Base-by-base conservation (phyloP, 2,888 invertebrate species). In the Odontocerum albicorne region DNA sequence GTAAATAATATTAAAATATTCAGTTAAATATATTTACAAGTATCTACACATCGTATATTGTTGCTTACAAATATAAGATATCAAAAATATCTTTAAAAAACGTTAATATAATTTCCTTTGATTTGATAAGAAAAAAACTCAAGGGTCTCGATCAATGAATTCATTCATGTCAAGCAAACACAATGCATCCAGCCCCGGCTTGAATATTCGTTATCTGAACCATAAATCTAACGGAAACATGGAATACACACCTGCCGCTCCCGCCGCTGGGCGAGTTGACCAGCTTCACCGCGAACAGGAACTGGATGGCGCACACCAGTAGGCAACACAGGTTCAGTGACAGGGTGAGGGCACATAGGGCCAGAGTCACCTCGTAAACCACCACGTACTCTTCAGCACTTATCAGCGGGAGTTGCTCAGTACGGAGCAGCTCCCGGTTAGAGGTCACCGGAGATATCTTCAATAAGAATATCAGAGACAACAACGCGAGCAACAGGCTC, bases 261-360 rank as follows among this genome's bases (percentile, higher is more conserved):
- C 88, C 89, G 54, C 90, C 90, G 67, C 90, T 87, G 42, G 89
- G 88, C 47, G 91, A 88, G 69, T 92, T 88, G 67, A 92, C 87
- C 72, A 96, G 82, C 77, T 94, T 94, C 63, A 95, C 91, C 42
- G 94, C 92, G 71, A 95, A 94, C 68, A 94, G 83, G 77, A 93
- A 94, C 80, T 96, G 95, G 68, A 94, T 91, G 65, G 93, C 90
- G 81, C 95, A 95, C 66, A 95, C 92, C 65, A 95, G 83, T 58
- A 95, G 81, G 71, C 95, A 95, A 79, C 92, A 93, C 60, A 95
- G 81, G 75, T 95, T 91, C 63, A 95, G 75, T 21, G 92, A 91
- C 47, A 95, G 78, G 60, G 94, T 92, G 67, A 95, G 81, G 56
- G 93, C 92, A 70, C 92, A 90, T 67, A 95, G 79, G 21, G 93